Percentiles rank a stretch among this genome's conserved stretches.
These are phyloP conservation scores for Raja brachyura DNA, from an alignment of 2,113 vertebrate genomes.

Conservation along the genomic window DNA sequence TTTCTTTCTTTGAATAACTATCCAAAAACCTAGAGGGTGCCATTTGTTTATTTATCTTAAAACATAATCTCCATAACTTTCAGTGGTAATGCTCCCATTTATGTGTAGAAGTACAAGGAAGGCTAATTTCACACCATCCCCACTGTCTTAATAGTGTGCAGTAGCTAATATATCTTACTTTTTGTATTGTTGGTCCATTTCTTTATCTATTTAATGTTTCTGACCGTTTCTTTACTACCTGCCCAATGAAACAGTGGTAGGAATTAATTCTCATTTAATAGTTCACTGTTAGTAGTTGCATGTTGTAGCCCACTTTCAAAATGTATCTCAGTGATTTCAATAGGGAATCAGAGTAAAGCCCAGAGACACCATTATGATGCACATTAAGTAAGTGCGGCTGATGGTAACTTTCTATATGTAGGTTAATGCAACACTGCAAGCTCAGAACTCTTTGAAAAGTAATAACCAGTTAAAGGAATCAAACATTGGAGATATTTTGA, in stretches of 20 bases:
- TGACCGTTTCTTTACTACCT: not conserved
- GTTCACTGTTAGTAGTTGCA: too few relatives aligned
- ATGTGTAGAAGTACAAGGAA: not conserved
- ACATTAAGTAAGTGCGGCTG: too few relatives aligned
- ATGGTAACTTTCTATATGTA: too few relatives aligned
- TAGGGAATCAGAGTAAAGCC: too few relatives aligned
- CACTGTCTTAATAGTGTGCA: not conserved
- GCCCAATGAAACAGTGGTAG: not conserved
- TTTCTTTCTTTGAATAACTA: not conserved
- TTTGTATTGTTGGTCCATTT: not conserved
- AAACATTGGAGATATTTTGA: constrained; percentile 45
- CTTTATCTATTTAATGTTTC: not conserved
- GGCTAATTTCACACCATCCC: not conserved
- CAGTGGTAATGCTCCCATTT: not conserved
- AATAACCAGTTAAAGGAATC: not conserved
- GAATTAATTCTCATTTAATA: too few relatives aligned
- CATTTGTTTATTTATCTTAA: not conserved
- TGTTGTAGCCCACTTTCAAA: too few relatives aligned
- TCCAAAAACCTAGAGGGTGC: not conserved
- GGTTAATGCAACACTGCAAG: not conserved
- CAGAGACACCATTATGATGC: too few relatives aligned
- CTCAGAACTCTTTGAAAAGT: not conserved
- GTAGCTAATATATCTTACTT: not conserved
- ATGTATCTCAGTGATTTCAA: too few relatives aligned
- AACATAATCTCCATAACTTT: not conserved